Evolutionary conservation across 2,113 vertebrate species (phyloP), one percentile per base, ranked within the genome.

Genomic region (Oryzias curvinotus): DNA sequence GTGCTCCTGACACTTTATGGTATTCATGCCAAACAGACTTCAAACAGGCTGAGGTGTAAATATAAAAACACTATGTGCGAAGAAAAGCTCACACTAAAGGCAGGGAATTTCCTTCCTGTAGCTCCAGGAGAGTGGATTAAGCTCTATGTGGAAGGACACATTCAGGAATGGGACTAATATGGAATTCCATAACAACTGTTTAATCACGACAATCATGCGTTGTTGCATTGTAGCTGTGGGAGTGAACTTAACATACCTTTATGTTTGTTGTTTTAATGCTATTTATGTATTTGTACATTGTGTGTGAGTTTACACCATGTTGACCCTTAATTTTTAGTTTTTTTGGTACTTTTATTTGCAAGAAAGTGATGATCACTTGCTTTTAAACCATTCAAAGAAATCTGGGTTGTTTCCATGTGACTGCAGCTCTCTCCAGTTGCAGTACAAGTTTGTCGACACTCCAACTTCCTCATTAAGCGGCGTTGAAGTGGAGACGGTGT

Each of bases 131-230:
- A 15, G 16, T 52, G 16, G 64, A 61, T 60, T 74, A 62, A 81
- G 65, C 43, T 46, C 26, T 53, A n/a, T 41, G 52, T 56, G 23
- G 4, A 42, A 61, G 30, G 55, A 25, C n/a, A 19, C 14, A 55
- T 30, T 50, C 61, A 41, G 13, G 47, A 74, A 58, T 66, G 68
- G 56, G 49, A 61, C 78, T 77, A 59, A 68, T 30, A 54, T 57
- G 68, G 69, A 79, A 69, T 71, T 51, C 72, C 75, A 63, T 65
- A 68, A 69, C 52, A 81, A 82, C 62, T 63, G 58, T 68, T 59
- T 48, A 74, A 62, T 67, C 36, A 61, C n/a, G 84, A 87, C 81
- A 88, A 88, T 85, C 86, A 73, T 80, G 45, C 7, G 52, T 62
- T 71, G 65, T 68, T 75, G 65, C 42, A 25, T 73, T 77, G 62